Evolutionary conservation across 1,140 invertebrate genomes (phyloP), one percentile per base, ranked within the genome.

Genomic region (Melanaphis sacchari): DNA sequence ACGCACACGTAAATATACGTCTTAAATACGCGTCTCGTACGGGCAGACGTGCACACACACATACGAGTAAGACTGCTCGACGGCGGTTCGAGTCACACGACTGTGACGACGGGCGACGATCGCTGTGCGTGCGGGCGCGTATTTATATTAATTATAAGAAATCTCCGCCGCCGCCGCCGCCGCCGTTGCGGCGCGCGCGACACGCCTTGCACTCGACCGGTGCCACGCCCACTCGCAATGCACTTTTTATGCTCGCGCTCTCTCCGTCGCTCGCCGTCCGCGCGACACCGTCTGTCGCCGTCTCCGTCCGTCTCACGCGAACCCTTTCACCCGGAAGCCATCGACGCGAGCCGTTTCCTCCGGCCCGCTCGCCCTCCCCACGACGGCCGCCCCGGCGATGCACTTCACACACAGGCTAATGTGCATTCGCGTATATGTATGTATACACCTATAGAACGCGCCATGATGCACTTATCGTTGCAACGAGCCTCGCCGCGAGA

Each of bases 291-390:
- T 84, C 38, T 0, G 81, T 24, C 22, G 24, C 82, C 82, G 82
- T 38, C 82, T 26, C 24, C 84, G 40, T 66, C 89, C 15, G n/a
- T 38, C 54, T n/a, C 54, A n/a, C 40, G 26, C 52, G 31, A 82
- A 82, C 76, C 76, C 91, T 46, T 92, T 92, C 66, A 38, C 41
- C 66, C 91, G 66, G 91, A 92, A 82, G 91, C 66, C 76, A 82
- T 82, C 76, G 76, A 49, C 91, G 41, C 31, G 59, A 87, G 15
- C 41, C 84, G 82, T 84, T 41, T 40, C 38, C 82, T 76, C 59
- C 59, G n/a, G 22, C 36, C 81, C 81, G 36, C 81, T 36, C 36
- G 81, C 81, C n/a, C 81, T 5, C 18, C 81, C n/a, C 31, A 36
- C 4, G 81, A 36, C 36, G 36, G 38, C 38, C 81, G 81, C 36